Evolutionary conservation across 2,113 vertebrate genomes (phyloP).

Genomic region (Burhinus oedicnemus): DNA sequence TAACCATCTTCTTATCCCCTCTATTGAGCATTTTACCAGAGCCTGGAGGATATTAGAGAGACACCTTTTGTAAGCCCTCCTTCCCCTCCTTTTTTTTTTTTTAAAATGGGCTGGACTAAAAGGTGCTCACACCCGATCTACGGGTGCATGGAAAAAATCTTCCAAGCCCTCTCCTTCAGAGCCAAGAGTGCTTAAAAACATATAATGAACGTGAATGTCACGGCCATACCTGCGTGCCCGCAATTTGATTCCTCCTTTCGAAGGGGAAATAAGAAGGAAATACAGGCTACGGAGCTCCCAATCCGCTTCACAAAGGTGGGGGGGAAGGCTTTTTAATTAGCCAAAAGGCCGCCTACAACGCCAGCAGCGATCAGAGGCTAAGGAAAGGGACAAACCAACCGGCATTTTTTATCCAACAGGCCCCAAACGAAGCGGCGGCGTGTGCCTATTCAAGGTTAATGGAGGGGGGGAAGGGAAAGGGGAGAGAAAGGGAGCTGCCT

Average conservation of each 20-base stretch:
- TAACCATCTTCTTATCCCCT: background rate
- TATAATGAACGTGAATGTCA: slow-evolving; percentile 10
- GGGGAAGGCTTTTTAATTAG: background rate
- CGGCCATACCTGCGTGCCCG: background rate
- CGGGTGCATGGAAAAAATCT: background rate
- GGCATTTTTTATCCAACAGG: background rate
- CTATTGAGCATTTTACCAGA: background rate
- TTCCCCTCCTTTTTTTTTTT: background rate
- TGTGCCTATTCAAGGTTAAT: slow-evolving; percentile 74
- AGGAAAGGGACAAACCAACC: background rate
- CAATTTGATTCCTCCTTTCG: slow-evolving; percentile 6
- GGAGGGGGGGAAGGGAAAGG: background rate
- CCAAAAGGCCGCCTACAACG: background rate
- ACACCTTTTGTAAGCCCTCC: background rate
- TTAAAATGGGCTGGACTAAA: background rate
- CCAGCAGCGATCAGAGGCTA: background rate
- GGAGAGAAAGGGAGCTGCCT: slow-evolving; percentile 31
- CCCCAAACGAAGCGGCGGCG: slow-evolving; percentile 37
- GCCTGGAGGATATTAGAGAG: background rate
- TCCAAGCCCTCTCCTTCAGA: background rate
- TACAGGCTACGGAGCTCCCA: background rate
- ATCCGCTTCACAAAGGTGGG: background rate
- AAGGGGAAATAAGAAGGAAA: background rate
- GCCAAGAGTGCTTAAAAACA: background rate
- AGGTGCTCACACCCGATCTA: slow-evolving; percentile 34